Evolutionary conservation across 2,113 vertebrate species (phyloP), one percentile per base, ranked within the genome.

Genomic region (Pachycephala philippinensis): DNA sequence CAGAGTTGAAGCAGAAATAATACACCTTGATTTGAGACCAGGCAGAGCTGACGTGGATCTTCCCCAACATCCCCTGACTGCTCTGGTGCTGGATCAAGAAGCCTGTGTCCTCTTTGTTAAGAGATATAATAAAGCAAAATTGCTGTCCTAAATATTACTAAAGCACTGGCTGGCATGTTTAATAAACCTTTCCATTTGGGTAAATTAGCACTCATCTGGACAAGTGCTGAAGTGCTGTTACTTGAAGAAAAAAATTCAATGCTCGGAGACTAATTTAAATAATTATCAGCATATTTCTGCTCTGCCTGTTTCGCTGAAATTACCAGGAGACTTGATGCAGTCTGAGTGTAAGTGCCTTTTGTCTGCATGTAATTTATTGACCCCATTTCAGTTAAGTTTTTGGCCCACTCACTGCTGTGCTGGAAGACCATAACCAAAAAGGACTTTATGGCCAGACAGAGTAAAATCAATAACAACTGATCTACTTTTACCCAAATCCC

Each of bases 101-200:
- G 76, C 61, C 61, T 61, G 19, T 70, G 85, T 89, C 93, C 84
- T 80, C 94, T 94, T 95, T 96, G 94, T 89, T 96, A 96, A 97
- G 95, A 97, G 94, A 95, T 90, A 95, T 94, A 97, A 97, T 97
- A 94, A 95, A 95, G 93, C 85, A 95, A 97, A 97, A 97, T 97
- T 96, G 95, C 91, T 93, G 96, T 96, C 96, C 97, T 97, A 96
- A 97, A 97, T 97, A 97, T 97, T 97, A 95, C 94, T 97, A 95
- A 97, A 97, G 90, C 95, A 92, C 90, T 95, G 87, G 89, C 95
- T 97, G 96, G 91, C 95, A 97, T 97, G 96, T 97, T 97, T 97
- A 97, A 97, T 97, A 97, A 97, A 97, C 94, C 97, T 96, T 97
- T 97, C 96, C 95, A 97, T 97, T 97, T 97, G 95, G 97, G 94